Evolutionary conservation across 2,113 vertebrate species (phyloP), one percentile per base, ranked within the genome.

Genomic region (Tetrax tetrax): DNA sequence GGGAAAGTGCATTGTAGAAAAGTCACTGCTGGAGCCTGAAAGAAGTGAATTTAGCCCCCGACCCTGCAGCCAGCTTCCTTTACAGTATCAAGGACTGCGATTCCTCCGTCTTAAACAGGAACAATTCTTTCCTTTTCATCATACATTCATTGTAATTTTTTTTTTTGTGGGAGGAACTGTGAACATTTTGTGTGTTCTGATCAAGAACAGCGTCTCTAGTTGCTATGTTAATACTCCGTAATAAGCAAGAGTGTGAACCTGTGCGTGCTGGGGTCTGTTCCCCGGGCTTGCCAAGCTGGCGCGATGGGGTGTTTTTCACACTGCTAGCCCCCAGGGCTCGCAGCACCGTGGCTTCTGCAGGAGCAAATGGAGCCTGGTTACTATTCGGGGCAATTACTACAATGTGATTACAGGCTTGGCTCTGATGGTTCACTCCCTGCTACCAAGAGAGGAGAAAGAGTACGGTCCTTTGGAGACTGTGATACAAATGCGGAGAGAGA

Each of bases 321-420:
- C 77, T 56, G 54, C 65, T 60, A 89, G 48, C 79, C 76, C 87
- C 65, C 25, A 10, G 82, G 92, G 71, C 50, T 88, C 8, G 3
- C 64, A 82, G 69, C 16, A 4, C 89, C 25, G 57, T 63, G 91
- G 12, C 91, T 96, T 93, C 92, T 79, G 75, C 13, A 8, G 86
- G 51, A 90, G 51, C 85, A 95, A 83, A 93, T 54, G 78, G 79
- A 83, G 50, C 4, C 91, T 87, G 24, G 87, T 87, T 89, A 74
- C 82, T 89, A 48, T 22, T 84, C 14, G 69, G 76, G 61, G 48
- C 77, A 66, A 94, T 94, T 69, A 93, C 47, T 65, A 41, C 37
- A 23, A 31, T 92, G 84, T 90, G 63, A 81, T 93, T 71, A 82
- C 27, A 90, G 82, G 41, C 72, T 95, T 93, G 91, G 93, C 51